These are phyloP conservation scores for Nemapogon koenigi DNA, from an alignment of 2,888 invertebrate species.

Conservation along the genomic window DNA sequence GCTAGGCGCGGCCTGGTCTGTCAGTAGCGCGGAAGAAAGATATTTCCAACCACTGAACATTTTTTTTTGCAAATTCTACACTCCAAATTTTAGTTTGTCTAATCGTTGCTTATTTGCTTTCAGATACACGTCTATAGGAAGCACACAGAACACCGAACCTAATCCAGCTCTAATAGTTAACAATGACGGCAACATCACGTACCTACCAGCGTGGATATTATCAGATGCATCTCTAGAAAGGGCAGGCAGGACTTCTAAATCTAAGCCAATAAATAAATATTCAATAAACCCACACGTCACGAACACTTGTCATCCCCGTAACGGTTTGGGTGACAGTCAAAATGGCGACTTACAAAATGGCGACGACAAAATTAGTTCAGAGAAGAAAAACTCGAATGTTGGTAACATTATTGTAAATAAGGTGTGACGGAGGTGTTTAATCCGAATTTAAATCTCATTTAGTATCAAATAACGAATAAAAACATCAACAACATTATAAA, in stretches of 20 bases:
- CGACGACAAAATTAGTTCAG: background rate
- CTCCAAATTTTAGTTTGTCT: background rate
- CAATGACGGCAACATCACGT: slow-evolving; percentile 47
- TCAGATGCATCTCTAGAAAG: slow-evolving; percentile 68
- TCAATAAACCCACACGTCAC: background rate
- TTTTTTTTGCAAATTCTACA: too few species aligned
- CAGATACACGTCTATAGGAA: slow-evolving; percentile 89
- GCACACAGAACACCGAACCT: slow-evolving; percentile 77
- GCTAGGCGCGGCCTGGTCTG: too few species aligned
- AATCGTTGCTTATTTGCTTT: slow-evolving; percentile 13
- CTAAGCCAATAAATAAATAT: too few species aligned
- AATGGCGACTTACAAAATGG: background rate
- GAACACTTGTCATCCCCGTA: slow-evolving; percentile 1
- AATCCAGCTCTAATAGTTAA: slow-evolving; percentile 74
- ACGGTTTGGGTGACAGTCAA: background rate
- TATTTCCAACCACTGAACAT: too few species aligned
- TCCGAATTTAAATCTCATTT: too few species aligned
- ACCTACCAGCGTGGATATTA: slow-evolving; percentile 76
- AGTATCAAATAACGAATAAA: too few species aligned
- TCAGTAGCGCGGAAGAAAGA: too few species aligned
- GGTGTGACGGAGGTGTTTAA: too few species aligned
- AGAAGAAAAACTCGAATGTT: too few species aligned
- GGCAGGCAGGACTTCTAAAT: slow-evolving; percentile 38
- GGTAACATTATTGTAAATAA: too few species aligned
- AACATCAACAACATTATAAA: too few species aligned